Conservation (phyloP, 1,140 invertebrate genomes). For the Drosophila neocordata region DNA sequence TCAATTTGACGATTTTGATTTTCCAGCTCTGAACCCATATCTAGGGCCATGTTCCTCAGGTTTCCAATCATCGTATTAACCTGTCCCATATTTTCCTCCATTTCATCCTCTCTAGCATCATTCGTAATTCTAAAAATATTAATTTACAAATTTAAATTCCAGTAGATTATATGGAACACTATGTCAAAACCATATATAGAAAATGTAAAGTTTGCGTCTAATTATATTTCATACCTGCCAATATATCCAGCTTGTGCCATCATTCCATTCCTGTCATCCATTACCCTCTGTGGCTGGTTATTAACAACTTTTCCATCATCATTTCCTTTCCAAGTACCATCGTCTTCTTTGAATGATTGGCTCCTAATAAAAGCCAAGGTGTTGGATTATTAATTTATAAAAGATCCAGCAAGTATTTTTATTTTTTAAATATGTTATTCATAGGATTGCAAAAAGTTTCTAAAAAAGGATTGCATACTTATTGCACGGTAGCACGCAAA, state of each 20-base stretch:
- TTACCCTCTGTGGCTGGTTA: conserved; percentile 97
- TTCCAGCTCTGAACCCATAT: conserved; percentile 99
- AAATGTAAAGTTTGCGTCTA: too few relatives aligned
- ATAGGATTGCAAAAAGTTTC: too few relatives aligned
- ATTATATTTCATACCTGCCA: conserved; percentile 89
- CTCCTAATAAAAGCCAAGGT: conserved; percentile 42
- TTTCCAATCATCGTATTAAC: conserved; percentile 99
- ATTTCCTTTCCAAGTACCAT: conserved; percentile 98
- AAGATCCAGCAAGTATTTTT: too few relatives aligned
- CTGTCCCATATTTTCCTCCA: conserved; percentile 97
- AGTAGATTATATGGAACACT: too few relatives aligned
- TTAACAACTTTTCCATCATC: conserved; percentile 99
- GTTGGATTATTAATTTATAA: neutral
- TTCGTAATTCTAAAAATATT: conserved; percentile 88
- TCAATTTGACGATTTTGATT: conserved; percentile 99
- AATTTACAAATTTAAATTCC: neutral
- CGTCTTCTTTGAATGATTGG: conserved; percentile 96
- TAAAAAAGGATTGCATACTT: conserved; percentile 85
- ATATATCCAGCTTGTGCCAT: conserved; percentile 96
- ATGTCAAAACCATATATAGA: too few relatives aligned
- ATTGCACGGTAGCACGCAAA: conserved; percentile 98
- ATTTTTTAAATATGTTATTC: too few relatives aligned
- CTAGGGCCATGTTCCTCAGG: conserved; percentile 99
- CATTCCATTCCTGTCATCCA: conserved; percentile 97
- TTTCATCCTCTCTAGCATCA: conserved; percentile 94